Base-by-base conservation (phyloP, 2,888 invertebrate genomes). In the Phengaris alcon region DNA sequence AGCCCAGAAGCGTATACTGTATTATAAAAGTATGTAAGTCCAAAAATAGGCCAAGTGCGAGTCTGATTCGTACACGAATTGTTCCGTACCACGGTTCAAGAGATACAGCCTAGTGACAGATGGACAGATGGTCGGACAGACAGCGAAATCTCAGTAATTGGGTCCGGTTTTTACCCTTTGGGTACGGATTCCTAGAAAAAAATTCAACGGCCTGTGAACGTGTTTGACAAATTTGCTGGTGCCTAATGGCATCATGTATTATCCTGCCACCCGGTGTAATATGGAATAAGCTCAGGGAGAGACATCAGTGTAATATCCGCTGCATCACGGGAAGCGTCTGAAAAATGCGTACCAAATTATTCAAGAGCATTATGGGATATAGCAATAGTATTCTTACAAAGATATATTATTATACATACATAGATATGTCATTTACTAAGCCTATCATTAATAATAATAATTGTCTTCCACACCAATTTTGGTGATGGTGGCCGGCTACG, bases 161-260 rank as follows among this genome's bases (percentile, higher is more conserved):
- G 35, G 4, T 35, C 35, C 35, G 35, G 35, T 3, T 35, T 35
- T 35, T 35, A 35, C 35, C 3, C 3, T 3, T 35, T 35, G 35
- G 35, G 35, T 3, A 35, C 35, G 35, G 35, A 35, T 3, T 35
- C 35, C 9, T 22, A 15, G 48, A 69, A 69, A 69, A 69, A 69
- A 8, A 69, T 48, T 69, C 68, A 68, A 7, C 15, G 69, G 70
- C 9, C 12, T 22, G 22, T 70, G 51, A 70, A 70, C 22, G 51
- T 70, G 22, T 70, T 70, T 70, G 70, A 70, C 70, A 70, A 70
- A 70, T 69, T 69, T 15, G n/a, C 52, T 70, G 51, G 52, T 48
- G 12, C 22, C 52, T 70, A 70, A 70, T 70, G 70, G 22, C 52
- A 22, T 70, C 70, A 70, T 70, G 12, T 51, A 12, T 70, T 51